Percentiles rank a stretch among this genome's conserved stretches.
These are phyloP conservation scores for Orchesellides sinensis DNA, from an alignment of 2,888 invertebrate genomes.

Conservation along the genomic window DNA sequence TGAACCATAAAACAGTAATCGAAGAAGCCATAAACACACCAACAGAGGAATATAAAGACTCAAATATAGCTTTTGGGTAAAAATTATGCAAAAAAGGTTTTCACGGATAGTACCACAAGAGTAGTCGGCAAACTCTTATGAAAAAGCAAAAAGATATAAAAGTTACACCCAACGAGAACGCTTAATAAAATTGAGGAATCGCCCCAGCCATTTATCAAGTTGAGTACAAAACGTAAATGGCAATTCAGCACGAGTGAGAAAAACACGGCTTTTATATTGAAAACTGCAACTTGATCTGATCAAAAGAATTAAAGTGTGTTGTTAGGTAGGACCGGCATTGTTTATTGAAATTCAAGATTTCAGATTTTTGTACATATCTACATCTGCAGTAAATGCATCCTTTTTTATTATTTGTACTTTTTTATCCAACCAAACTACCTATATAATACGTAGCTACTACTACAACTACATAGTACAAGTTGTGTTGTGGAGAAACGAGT, in stretches of 20 bases:
- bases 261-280: not conserved
- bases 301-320: not conserved
- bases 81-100: slow-evolving; percentile 52
- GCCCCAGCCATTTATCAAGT: slow-evolving; percentile 55
- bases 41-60: slow-evolving; percentile 5
- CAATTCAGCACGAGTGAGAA: slow-evolving; percentile 44
- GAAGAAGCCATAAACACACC: slow-evolving; percentile 48
- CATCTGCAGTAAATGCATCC: too few species aligned
- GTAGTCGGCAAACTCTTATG: slow-evolving; percentile 39
- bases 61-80: slow-evolving; percentile 50
- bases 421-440: too few species aligned
- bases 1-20: slow-evolving; percentile 61
- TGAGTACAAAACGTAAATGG: slow-evolving; percentile 27
- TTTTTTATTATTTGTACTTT: too few species aligned
- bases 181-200: slow-evolving; percentile 25
- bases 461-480: too few species aligned
- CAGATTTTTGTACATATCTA: not conserved
- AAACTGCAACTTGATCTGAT: slow-evolving; percentile 33
- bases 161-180: slow-evolving; percentile 51
- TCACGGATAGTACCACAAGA: slow-evolving; percentile 25
- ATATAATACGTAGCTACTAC: too few species aligned
- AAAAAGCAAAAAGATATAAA: slow-evolving; percentile 42
- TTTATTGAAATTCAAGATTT: slow-evolving; percentile 5
- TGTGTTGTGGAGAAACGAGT: too few species aligned
- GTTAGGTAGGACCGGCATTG: slow-evolving; percentile 7